These are phyloP conservation scores for Semaprochilodus insignis DNA, from an alignment of 2,797 vertebrate species.

Conservation along the genomic window DNA sequence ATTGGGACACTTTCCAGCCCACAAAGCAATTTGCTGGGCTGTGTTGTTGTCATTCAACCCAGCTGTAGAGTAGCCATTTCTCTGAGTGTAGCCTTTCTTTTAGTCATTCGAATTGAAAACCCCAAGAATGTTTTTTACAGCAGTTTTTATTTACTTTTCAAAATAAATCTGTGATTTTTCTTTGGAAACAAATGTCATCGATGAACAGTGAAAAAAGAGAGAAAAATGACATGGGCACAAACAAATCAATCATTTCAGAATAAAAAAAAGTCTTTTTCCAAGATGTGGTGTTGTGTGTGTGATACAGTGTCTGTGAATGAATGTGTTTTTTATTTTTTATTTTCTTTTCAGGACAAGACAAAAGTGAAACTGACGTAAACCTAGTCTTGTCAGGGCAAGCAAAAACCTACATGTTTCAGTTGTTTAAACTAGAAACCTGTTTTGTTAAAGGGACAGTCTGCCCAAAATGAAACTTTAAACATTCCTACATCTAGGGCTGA, in stretches of 20 bases:
- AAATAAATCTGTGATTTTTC: conserved; percentile 66
- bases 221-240: conserved; percentile 65
- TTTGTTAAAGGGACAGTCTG: not conserved
- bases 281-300: conserved; percentile 55
- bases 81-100: conserved; percentile 74
- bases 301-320: conserved; percentile 35
- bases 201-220: conserved; percentile 66
- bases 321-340: not conserved
- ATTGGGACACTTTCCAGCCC: conserved; percentile 49
- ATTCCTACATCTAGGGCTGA: too few species aligned
- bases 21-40: conserved; percentile 35
- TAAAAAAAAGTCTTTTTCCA: conserved; percentile 74
- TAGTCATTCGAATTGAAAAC: conserved; percentile 64
- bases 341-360: not conserved
- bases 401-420: not conserved
- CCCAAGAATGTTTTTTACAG: conserved; percentile 50
- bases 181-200: conserved; percentile 62
- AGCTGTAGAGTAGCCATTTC: conserved; percentile 63
- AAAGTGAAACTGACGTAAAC: not conserved
- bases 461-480: too few species aligned
- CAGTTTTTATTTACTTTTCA: conserved; percentile 59
- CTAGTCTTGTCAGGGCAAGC: not conserved
- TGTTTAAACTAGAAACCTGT: not conserved
- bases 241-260: conserved; percentile 77
- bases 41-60: conserved; percentile 37